Base-by-base conservation (phyloP, 1,140 invertebrate species). In the Telenomus remus region DNA sequence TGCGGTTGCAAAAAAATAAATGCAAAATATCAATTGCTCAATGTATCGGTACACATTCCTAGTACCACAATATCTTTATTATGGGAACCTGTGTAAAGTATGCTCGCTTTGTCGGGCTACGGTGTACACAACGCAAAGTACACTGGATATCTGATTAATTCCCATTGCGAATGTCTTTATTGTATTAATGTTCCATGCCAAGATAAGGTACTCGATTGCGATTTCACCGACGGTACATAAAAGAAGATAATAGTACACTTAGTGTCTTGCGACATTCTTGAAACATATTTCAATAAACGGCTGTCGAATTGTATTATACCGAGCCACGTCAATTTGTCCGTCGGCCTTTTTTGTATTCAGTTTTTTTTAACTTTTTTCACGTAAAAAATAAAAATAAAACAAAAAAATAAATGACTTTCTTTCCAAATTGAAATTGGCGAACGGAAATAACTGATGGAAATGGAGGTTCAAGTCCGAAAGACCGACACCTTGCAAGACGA, bases 91-190 rank as follows among this genome's bases (percentile, higher is more conserved):
- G 39, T 33, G 49, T 34, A 44, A 42, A 51, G 57, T 53, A 37
- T 49, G 66, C 44, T 43, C 42, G 56, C 66, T 76, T 71, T 66
- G 73, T 76, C 60, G 60, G 53, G 16, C 10, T 39, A 47, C 49
- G 33, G 35, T 53, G 63, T 60, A 68, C 44, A 60, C 63, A 49
- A 65, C 37, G 59, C 53, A 51, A 80, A 78, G 73, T 81, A 82
- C 79, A 79, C 59, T 79, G 82, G 79, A 82, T 85, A 82, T 84
- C 85, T 81, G 85, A 86, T 87, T 85, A 86, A 87, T 86, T 86
- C 86, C 75, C 80, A 83, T 82, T 81, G 83, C 68, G 69, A 83
- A 87, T 84, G 83, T 87, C 86, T 87, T 85, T 86, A 87, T 87
- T 84, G 82, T 83, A 84, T 83, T 82, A 84, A 86, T 82, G 82